Percentiles rank a stretch among this genome's conserved stretches.
These are phyloP conservation scores for Eubasilissa regina DNA, from an alignment of 1,140 invertebrate genomes.

Conservation along the genomic window DNA sequence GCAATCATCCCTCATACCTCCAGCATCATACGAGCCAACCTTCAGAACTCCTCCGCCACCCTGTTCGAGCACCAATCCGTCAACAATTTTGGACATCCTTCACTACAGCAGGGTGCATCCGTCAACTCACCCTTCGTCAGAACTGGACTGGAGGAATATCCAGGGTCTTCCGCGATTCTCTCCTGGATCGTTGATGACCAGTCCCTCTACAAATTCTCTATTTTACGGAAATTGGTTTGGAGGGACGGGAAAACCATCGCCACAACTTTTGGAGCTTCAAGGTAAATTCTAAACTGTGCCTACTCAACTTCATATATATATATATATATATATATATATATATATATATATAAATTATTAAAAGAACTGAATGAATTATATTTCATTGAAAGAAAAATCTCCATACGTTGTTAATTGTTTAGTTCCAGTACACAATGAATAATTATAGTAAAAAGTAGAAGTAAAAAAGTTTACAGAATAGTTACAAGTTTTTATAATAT, in stretches of 20 bases:
- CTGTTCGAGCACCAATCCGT: neutral
- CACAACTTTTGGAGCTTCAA: constrained; percentile 54
- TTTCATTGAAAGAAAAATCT: too few relatives aligned
- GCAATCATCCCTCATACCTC: too few relatives aligned
- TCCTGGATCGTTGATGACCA: constrained; percentile 37
- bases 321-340: too few relatives aligned
- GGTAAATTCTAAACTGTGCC: constrained; percentile 29
- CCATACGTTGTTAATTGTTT: too few relatives aligned
- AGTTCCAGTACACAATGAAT: too few relatives aligned
- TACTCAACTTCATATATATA: too few relatives aligned
- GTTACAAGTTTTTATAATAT: too few relatives aligned
- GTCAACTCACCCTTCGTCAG: constrained; percentile 11
- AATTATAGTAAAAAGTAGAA: too few relatives aligned
- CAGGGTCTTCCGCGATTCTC: constrained; percentile 37
- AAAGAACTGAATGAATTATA: too few relatives aligned
- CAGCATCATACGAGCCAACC: neutral
- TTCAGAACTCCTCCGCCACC: constrained; percentile 41
- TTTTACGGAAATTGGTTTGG: constrained; percentile 58
- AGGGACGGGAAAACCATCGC: constrained; percentile 45
- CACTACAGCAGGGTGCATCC: constrained; percentile 45
- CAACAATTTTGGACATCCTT: constrained; percentile 53
- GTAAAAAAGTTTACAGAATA: too few relatives aligned
- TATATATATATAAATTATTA: too few relatives aligned
- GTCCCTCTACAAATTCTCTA: constrained; percentile 41
- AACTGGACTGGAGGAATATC: constrained; percentile 50